phyloP scores from a whole-genome alignment of 2,888 invertebrate genomes.

The Cheiracanthium punctorium region DNA sequence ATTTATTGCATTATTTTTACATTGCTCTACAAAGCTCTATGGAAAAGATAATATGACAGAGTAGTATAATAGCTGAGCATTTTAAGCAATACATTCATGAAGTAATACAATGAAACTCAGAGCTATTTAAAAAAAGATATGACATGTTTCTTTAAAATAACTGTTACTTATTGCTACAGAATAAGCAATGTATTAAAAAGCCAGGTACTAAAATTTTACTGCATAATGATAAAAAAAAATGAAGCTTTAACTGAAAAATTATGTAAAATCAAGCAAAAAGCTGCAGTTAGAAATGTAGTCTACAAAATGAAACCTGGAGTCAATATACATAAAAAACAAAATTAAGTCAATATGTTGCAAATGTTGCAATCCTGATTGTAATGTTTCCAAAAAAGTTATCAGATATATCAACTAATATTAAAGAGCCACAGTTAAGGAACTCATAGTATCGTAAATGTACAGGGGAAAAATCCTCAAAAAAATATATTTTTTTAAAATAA shows the following conservation, averaged over 20 bases:
- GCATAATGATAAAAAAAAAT: background rate
- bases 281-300: background rate
- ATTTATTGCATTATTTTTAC: slow-evolving; percentile 55
- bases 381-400: background rate
- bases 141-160: background rate
- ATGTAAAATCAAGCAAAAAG: too few species aligned
- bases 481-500: background rate
- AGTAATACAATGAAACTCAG: background rate
- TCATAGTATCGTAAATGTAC: background rate
- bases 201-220: too few species aligned
- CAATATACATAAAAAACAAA: background rate
- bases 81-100: too few species aligned
- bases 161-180: background rate
- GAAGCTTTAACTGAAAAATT: background rate
- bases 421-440: background rate
- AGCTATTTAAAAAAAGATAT: slow-evolving; percentile 1
- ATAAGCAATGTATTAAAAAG: background rate
- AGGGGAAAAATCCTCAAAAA: background rate
- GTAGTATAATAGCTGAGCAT: background rate
- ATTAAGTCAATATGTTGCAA: background rate
- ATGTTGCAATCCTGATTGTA: background rate
- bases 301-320: background rate
- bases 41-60: slow-evolving; percentile 28
- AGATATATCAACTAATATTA: background rate
- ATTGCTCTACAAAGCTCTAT: slow-evolving; percentile 58